Conservation (phyloP, 1,140 invertebrate species). For the Lepidostoma basale region DNA sequence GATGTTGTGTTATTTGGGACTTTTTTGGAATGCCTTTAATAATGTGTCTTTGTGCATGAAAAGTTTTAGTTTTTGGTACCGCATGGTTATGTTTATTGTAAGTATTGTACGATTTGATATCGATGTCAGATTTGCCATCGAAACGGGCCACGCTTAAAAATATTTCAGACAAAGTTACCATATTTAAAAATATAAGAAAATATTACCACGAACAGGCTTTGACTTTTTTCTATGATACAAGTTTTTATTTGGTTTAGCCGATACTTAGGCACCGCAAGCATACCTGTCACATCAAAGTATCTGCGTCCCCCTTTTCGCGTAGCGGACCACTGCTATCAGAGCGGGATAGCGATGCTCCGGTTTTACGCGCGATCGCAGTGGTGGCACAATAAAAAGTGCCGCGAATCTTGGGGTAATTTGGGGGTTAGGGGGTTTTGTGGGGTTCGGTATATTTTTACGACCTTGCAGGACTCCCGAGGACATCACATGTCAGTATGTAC, state of each 20-base stretch:
- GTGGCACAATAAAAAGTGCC: slow-evolving; percentile 25
- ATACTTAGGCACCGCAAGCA: slow-evolving; percentile 9
- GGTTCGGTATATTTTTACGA: slow-evolving; percentile 21
- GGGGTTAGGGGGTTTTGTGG: slow-evolving; percentile 1
- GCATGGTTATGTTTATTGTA: too few relatives aligned
- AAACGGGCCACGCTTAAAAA: too few relatives aligned
- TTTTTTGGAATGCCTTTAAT: too few relatives aligned
- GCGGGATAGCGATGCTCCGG: background rate
- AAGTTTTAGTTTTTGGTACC: too few relatives aligned
- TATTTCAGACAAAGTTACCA: too few relatives aligned
- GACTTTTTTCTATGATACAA: slow-evolving; percentile 27
- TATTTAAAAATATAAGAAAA: too few relatives aligned
- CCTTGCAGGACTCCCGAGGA: slow-evolving; percentile 19
- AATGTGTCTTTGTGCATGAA: too few relatives aligned
- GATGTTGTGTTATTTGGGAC: too few relatives aligned
- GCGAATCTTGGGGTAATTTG: slow-evolving; percentile 14
- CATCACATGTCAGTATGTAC: slow-evolving; percentile 21
- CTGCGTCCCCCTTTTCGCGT: background rate
- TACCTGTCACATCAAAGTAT: slow-evolving; percentile 26
- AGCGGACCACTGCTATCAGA: background rate
- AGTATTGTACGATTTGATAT: too few relatives aligned
- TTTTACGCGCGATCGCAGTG: slow-evolving; percentile 25
- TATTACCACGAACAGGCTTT: background rate
- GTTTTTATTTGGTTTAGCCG: slow-evolving; percentile 27
- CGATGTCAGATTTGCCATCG: too few relatives aligned